Conservation (phyloP, 1,140 invertebrate species). For the Grapholita molesta region DNA sequence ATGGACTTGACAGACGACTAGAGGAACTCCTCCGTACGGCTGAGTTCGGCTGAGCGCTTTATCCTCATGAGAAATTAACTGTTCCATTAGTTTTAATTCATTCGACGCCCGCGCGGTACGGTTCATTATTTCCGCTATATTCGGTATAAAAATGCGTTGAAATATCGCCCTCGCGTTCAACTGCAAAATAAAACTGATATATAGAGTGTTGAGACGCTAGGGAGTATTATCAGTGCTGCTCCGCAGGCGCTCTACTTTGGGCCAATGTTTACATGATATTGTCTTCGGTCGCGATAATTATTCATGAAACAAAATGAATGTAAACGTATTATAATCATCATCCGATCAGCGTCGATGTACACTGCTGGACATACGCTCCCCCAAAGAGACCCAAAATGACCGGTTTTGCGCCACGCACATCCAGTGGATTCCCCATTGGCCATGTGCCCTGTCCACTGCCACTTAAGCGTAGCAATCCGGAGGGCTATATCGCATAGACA, state of each 20-base stretch:
- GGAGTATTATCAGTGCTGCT: background rate
- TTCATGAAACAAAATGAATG: too few relatives aligned
- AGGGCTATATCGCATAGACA: too few relatives aligned
- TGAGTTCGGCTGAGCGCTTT: conserved; percentile 44
- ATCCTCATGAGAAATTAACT: conserved; percentile 74
- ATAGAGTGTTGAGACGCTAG: conserved; percentile 18
- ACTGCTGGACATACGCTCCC: too few relatives aligned
- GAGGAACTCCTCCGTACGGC: conserved; percentile 22
- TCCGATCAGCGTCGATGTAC: too few relatives aligned
- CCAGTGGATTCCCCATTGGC: too few relatives aligned
- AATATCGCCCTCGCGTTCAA: conserved; percentile 42
- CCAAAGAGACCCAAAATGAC: too few relatives aligned
- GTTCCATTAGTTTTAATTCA: conserved; percentile 76
- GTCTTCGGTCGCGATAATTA: too few relatives aligned
- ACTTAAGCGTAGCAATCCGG: too few relatives aligned
- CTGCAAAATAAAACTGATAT: conserved; percentile 47
- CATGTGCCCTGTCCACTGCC: too few relatives aligned
- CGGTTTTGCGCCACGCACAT: too few relatives aligned
- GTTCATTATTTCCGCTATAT: conserved; percentile 63
- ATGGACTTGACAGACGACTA: background rate
- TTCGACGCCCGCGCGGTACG: conserved; percentile 45
- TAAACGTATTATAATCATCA: too few relatives aligned
- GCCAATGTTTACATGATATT: background rate
- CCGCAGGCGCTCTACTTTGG: background rate
- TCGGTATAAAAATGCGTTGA: conserved; percentile 58